These are phyloP conservation scores for Eristalis intricaria DNA, from an alignment of 2,888 invertebrate genomes.

Conservation along the genomic window DNA sequence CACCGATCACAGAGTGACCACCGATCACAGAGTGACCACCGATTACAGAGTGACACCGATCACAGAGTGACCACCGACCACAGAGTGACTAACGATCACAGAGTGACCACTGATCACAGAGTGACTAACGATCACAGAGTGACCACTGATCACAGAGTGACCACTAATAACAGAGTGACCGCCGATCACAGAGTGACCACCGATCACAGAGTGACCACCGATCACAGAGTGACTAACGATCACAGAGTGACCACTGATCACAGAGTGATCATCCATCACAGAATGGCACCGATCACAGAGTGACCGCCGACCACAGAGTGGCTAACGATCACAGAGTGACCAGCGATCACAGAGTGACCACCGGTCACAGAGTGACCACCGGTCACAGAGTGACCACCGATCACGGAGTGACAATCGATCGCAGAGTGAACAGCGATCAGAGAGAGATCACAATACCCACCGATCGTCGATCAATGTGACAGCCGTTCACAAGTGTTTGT, in stretches of 20 bases:
- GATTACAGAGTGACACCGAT: background rate
- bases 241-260: background rate
- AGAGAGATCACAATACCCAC: too few relatives aligned
- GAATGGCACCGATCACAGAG: background rate
- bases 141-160: background rate
- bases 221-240: background rate
- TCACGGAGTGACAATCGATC: too few relatives aligned
- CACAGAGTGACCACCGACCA: background rate
- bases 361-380: too few relatives aligned
- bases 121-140: background rate
- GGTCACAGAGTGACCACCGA: too few relatives aligned
- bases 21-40: background rate
- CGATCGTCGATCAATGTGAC: too few relatives aligned
- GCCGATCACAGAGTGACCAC: too few relatives aligned
- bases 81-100: background rate
- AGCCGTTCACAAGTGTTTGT: too few relatives aligned
- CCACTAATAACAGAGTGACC: too few relatives aligned
- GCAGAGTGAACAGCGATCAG: too few relatives aligned
- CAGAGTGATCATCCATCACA: background rate
- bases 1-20: background rate
- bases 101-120: background rate
- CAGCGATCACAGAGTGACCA: too few relatives aligned
- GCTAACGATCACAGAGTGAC: background rate
- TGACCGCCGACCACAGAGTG: background rate
- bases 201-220: too few relatives aligned